Conservation (phyloP, 2,888 invertebrate genomes). For the Coelopa pilipes region DNA sequence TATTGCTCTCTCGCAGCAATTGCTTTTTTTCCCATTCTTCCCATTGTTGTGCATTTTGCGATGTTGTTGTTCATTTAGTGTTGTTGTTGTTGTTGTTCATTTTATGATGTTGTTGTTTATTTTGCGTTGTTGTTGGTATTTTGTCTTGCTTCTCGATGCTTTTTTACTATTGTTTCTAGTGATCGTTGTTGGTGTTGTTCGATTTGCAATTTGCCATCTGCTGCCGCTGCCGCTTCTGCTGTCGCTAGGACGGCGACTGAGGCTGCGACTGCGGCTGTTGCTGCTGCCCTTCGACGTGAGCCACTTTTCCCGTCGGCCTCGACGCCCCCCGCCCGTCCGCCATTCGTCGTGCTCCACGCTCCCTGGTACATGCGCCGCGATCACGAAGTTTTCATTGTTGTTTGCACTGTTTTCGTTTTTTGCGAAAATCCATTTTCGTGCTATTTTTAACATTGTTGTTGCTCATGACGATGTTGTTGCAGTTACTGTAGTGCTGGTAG, state of each 20-base stretch:
- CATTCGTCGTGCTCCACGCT: background rate
- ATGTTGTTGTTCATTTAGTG: background rate
- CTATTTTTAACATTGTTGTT: slow-evolving; percentile 18
- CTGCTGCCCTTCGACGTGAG: slow-evolving; percentile 35
- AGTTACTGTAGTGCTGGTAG: background rate
- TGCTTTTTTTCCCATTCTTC: background rate
- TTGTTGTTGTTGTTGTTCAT: background rate
- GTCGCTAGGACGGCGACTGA: slow-evolving; percentile 16
- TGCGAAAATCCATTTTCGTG: slow-evolving; percentile 16
- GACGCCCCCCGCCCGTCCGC: background rate
- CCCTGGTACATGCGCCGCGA: background rate
- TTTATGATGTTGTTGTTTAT: slow-evolving; percentile 2
- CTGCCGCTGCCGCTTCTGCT: slow-evolving; percentile 18
- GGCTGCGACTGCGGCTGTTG: slow-evolving; percentile 19
- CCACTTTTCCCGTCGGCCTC: slow-evolving; percentile 27
- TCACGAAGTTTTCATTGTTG: slow-evolving; percentile 23
- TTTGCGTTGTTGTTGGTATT: background rate
- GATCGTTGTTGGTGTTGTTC: slow-evolving; percentile 13
- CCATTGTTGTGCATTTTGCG: background rate
- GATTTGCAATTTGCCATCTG: slow-evolving; percentile 34
- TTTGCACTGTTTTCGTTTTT: background rate
- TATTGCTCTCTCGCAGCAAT: slow-evolving; percentile 14
- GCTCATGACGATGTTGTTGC: background rate
- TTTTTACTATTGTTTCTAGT: background rate
- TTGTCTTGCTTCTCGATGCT: background rate